These are phyloP conservation scores for Eupsilia transversa DNA, from an alignment of 2,888 invertebrate species.

Conservation along the genomic window DNA sequence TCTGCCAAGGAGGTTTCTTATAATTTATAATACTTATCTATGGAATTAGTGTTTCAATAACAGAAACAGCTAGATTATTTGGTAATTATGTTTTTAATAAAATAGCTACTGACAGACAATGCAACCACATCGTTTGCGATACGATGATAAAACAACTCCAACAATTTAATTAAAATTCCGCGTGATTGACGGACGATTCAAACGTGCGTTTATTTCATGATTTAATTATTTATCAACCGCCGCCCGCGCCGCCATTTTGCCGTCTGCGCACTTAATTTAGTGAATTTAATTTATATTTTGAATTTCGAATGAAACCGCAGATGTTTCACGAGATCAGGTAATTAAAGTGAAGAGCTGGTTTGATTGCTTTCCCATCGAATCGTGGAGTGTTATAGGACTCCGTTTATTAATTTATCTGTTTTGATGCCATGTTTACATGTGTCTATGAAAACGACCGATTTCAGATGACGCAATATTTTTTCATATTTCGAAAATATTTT, in stretches of 20 bases:
- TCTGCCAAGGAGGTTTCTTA: conserved; percentile 1
- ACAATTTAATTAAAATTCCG: conserved; percentile 63
- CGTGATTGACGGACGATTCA: conserved; percentile 60
- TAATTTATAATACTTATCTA: not conserved
- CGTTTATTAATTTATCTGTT: conserved; percentile 52
- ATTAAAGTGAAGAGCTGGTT: conserved; percentile 76
- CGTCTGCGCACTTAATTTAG: conserved; percentile 68
- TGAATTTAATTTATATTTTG: conserved; percentile 73
- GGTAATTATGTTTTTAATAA: not conserved
- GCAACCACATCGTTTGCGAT: not conserved
- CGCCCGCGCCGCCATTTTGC: conserved; percentile 58
- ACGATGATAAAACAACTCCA: conserved; percentile 21
- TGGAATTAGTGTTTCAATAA: not conserved
- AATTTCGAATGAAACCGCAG: conserved; percentile 74
- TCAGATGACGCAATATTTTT: not conserved
- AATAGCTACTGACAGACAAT: conserved; percentile 6
- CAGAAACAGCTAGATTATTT: no score
- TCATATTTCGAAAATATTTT: no score
- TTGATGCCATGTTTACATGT: not conserved
- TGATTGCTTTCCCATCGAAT: conserved; percentile 62
- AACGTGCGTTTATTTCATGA: conserved; percentile 61
- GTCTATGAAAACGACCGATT: not conserved
- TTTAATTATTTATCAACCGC: conserved; percentile 65
- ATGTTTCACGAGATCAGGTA: conserved; percentile 76
- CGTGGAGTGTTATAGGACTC: conserved; percentile 12